Base-by-base conservation (phyloP, 2,888 invertebrate genomes). In the Clitarchus hookeri region DNA sequence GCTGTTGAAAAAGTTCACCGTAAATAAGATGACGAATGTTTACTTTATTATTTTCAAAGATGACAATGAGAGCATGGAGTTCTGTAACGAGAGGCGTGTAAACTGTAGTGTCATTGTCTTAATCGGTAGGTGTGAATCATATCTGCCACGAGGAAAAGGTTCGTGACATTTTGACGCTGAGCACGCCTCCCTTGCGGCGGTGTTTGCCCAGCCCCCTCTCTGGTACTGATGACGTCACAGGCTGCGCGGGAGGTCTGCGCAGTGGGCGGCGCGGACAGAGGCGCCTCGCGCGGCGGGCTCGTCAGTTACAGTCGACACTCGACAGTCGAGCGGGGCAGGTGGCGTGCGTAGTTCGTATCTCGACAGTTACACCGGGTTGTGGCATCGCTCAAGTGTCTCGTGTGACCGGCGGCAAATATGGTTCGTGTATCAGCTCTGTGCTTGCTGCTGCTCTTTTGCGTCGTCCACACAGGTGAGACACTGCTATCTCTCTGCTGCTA, bases 101-200 rank as follows among this genome's bases (percentile, higher is more conserved):
- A n/a, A 65, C 65, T 65, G n/a, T 65, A 16, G 48, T 65, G 65
- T 65, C 65, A 65, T 65, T 65, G 65, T 65, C n/a, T 65, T 65
- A 65, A 65, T 65, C 65, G n/a, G 65, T 65, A 65, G 65, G 65
- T 65, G 65, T 65, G 65, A 65, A 65, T 65, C 65, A 65, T 23
- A 53, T 36, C 36, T 53, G 53, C 12, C 53, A 4, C 2, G 53
- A 8, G 19, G 19, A 8, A 8, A 65, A n/a, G 65, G 65, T 23
- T n/a, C 65, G 65, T 65, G 65, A 65, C 65, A 65, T 65, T 65
- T 65, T 65, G 0, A 65, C n/a, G 65, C 23, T 19, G 13, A 2
- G n/a, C 65, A 23, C 65, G 13, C 65, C 65, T 6, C 65, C 8
- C 12, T 65, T 23, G 19, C 0, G 23, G n/a, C 65, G n/a, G 1